These are phyloP conservation scores for Mallotus villosus DNA, from an alignment of 2,797 vertebrate genomes.

Conservation along the genomic window DNA sequence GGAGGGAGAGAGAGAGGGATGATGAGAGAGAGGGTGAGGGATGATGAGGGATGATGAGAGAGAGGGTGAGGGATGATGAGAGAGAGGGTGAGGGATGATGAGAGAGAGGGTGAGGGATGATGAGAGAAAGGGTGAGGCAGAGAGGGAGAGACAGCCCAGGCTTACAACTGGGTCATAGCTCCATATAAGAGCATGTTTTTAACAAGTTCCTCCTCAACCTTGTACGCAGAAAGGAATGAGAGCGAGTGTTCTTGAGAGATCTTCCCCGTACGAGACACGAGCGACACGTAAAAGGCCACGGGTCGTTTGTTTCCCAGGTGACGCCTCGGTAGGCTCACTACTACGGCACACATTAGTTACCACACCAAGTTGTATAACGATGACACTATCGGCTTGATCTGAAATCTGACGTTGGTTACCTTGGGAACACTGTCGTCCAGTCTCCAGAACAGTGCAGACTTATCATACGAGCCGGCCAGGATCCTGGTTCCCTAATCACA, in stretches of 20 bases:
- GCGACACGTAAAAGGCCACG: neutral
- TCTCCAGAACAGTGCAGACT: slow-evolving; percentile 84
- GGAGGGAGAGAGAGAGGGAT: too few species aligned
- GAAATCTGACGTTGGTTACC: slow-evolving; percentile 66
- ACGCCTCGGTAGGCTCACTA: neutral
- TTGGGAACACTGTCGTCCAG: slow-evolving; percentile 76
- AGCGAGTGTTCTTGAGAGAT: neutral
- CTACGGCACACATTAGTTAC: neutral
- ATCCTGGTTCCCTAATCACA: slow-evolving; percentile 74
- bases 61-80: too few species aligned
- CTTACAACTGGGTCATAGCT: neutral
- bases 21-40: too few species aligned
- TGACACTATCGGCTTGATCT: neutral
- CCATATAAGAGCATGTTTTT: neutral
- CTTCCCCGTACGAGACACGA: neutral
- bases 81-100: too few species aligned
- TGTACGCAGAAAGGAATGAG: neutral
- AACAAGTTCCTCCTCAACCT: neutral
- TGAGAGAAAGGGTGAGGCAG: too few species aligned
- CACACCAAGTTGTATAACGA: neutral
- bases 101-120: too few species aligned
- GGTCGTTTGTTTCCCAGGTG: neutral
- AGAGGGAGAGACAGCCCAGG: neutral
- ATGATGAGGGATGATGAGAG: too few species aligned
- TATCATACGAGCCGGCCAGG: slow-evolving; percentile 82